Percentiles rank a stretch among this genome's conserved stretches.
phyloP scores from a whole-genome alignment of 1,140 invertebrate genomes.

The Leptinotarsa texana region DNA sequence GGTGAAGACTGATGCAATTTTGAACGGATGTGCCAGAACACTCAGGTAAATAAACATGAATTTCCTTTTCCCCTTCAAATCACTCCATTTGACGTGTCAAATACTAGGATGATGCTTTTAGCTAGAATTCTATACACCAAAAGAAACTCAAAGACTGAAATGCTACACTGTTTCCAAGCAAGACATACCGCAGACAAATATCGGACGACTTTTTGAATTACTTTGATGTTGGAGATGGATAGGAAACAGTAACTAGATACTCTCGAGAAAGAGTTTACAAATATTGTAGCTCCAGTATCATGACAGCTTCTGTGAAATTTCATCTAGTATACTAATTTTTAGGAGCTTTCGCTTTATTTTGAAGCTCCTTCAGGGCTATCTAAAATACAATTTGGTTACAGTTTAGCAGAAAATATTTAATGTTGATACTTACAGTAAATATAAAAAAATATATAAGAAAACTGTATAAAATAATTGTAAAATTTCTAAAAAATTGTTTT shows the following conservation, averaged over 20 bases:
- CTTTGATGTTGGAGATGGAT: not conserved
- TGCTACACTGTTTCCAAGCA: not conserved
- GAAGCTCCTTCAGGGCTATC: too few relatives aligned
- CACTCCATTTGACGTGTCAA: not conserved
- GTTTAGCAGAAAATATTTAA: too few relatives aligned
- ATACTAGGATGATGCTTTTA: not conserved
- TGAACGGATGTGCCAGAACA: not conserved
- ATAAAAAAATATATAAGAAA: too few relatives aligned
- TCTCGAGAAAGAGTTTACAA: not conserved
- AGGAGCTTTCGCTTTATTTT: too few relatives aligned
- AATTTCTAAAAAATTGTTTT: too few relatives aligned
- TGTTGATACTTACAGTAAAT: too few relatives aligned
- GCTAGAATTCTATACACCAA: not conserved
- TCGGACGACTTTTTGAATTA: not conserved
- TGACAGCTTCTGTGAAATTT: too few relatives aligned
- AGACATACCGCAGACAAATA: not conserved
- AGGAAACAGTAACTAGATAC: not conserved
- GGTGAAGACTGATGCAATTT: constrained; percentile 9
- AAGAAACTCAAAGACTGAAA: constrained; percentile 1
- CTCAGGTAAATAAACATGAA: constrained; percentile 13
- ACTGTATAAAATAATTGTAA: too few relatives aligned
- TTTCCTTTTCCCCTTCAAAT: constrained; percentile 4
- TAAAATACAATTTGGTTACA: too few relatives aligned
- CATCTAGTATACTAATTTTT: too few relatives aligned
- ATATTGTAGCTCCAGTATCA: too few relatives aligned